These are phyloP conservation scores for Rhinatrema bivittatum DNA, from an alignment of 2,797 vertebrate genomes.

Conservation along the genomic window DNA sequence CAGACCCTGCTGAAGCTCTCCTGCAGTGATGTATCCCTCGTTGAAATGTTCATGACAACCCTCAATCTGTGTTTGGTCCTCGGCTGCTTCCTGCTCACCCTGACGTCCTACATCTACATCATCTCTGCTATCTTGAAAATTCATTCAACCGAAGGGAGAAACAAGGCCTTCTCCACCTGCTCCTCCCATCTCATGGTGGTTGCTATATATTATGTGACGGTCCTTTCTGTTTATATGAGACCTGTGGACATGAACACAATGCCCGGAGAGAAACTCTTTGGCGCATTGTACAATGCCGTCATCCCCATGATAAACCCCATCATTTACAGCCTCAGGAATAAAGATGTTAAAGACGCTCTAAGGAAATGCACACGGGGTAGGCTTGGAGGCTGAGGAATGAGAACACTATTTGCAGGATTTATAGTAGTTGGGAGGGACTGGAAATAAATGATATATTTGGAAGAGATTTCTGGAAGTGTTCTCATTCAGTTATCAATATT, in stretches of 20 bases:
- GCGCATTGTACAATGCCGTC: conserved; percentile 19
- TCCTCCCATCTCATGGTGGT: conserved; percentile 16
- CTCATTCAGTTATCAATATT: no score
- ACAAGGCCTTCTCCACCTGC: conserved; percentile 6
- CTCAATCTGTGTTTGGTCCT: background rate
- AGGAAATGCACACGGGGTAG: no score
- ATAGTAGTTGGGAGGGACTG: no score
- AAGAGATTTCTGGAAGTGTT: no score
- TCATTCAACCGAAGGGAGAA: background rate
- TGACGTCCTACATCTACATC: conserved; percentile 14
- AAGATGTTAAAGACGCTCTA: conserved; percentile 24
- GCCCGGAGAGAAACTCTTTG: conserved; percentile 14
- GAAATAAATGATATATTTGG: no score
- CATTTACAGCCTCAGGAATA: conserved; percentile 29
- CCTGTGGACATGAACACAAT: conserved; percentile 10
- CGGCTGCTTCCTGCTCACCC: conserved; percentile 1
- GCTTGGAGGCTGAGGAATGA: no score
- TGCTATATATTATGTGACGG: conserved; percentile 15
- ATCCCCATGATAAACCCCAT: conserved; percentile 30
- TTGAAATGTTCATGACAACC: conserved; percentile 15
- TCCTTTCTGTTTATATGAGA: conserved; percentile 21
- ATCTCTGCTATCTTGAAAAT: conserved; percentile 11
- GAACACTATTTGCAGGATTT: no score
- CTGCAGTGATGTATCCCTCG: background rate
- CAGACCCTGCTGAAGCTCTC: background rate